A percentile compares a stretch with the other conserved stretches of the same genome.
phyloP scores from a whole-genome alignment of 23 tunicate species.

The Ciona savignyi region DNA sequence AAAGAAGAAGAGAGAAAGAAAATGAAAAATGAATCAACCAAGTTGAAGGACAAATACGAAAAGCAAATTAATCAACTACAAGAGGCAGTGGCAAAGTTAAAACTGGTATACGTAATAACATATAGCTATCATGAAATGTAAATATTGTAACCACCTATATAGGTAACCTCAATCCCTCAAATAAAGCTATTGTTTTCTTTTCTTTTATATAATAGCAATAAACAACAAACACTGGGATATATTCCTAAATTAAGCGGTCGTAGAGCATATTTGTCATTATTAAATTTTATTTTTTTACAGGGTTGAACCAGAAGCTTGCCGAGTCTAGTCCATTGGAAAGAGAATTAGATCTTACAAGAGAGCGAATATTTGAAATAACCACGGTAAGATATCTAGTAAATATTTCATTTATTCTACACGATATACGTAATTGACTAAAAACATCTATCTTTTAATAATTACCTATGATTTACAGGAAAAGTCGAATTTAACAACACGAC shows the following conservation, averaged over 20 bases:
- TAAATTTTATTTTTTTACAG: neutral
- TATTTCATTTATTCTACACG: too few relatives aligned
- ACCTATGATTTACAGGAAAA: slow-evolving; percentile 57
- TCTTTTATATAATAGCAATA: too few relatives aligned
- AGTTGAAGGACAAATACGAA: slow-evolving; percentile 38
- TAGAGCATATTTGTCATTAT: neutral
- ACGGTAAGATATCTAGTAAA: slow-evolving; percentile 42
- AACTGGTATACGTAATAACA: slow-evolving; percentile 44
- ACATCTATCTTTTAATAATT: too few relatives aligned
- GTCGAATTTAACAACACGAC: slow-evolving; percentile 23
- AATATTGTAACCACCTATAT: too few relatives aligned
- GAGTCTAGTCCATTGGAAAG: slow-evolving; percentile 26
- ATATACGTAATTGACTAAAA: too few relatives aligned
- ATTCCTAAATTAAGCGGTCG: too few relatives aligned
- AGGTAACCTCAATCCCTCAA: too few relatives aligned
- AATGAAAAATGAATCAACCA: slow-evolving; percentile 27
- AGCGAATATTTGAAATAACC: slow-evolving; percentile 34
- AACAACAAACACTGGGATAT: too few relatives aligned
- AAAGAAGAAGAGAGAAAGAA: slow-evolving; percentile 45
- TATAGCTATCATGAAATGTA: slow-evolving; percentile 6
- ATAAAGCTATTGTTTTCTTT: too few relatives aligned
- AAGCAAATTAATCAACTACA: slow-evolving; percentile 52
- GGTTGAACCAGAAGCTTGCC: slow-evolving; percentile 74
- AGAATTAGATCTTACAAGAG: slow-evolving; percentile 60
- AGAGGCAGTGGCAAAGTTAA: slow-evolving; percentile 53